Evolutionary conservation across 1,140 invertebrate species (phyloP), one percentile per base, ranked within the genome.

Genomic region (Dermatophagoides farinae): DNA sequence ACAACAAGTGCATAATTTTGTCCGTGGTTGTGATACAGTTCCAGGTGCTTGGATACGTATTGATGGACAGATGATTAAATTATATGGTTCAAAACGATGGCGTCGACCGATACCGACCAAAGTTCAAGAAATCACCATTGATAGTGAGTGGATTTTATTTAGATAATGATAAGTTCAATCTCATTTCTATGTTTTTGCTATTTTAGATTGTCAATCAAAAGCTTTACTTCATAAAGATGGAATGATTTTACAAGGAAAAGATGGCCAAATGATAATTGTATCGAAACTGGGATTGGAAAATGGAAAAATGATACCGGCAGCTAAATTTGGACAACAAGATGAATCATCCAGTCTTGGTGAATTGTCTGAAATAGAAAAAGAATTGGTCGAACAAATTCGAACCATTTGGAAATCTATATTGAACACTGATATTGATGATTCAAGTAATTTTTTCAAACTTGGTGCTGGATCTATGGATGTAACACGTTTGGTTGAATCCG

Each of bases 401-500:
- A 70, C 72, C 11, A 81, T 93, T 25, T 97, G 92, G 92, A 77
- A 80, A 61, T 78, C 80, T 8, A 95, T 97, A 66, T 73, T 97
- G 0, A 83, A 82, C 64, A 74, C 79, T 1, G 80, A 84, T 0
- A 77, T 96, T 5, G 79, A 82, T 1, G 76, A 83, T 1, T 77
- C 81, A 0, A 88, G 87, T 0, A 88, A 97, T 70, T 96, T 97
- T 71, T 96, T 97, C 71, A 80, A 80, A 12, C 80, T 78, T 43
- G 92, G 92, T 25, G 92, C 86, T 22, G 86, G 87, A 0, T 93
- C 89, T 11, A 96, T 97, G 88, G 91, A 97, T 71, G 89, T 97
- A 10, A 88, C 92, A 62, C 79, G 89, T 66, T 71, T 95, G 38
- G 81, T 97, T 0, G 92, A 96, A 74, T 89, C 96, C 74, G 76